Evolutionary conservation across 1,140 invertebrate genomes (phyloP).

Genomic region (Apis florea): DNA sequence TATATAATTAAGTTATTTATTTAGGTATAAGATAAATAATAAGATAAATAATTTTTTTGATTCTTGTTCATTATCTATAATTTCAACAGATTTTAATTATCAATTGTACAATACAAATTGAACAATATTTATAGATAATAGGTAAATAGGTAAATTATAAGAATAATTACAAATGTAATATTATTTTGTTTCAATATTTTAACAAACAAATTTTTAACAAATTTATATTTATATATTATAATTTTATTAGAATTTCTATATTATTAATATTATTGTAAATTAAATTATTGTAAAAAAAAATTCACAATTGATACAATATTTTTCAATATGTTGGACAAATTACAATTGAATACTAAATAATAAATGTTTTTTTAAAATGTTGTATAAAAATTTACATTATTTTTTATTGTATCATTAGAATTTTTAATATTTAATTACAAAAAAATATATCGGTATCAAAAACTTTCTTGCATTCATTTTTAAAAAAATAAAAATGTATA

Average conservation of each 20-base stretch:
- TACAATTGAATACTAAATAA: neutral
- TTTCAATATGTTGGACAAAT: neutral
- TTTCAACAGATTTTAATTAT: no score
- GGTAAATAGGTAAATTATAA: no score
- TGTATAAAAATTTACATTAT: neutral
- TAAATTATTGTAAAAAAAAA: neutral
- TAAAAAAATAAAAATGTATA: neutral
- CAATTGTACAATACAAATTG: no score
- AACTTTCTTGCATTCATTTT: neutral
- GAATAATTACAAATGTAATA: no score
- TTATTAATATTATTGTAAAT: neutral
- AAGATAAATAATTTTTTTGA: no score
- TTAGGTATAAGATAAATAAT: no score
- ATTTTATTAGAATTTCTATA: neutral
- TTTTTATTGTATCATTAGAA: neutral
- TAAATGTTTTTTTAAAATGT: neutral
- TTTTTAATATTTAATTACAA: neutral
- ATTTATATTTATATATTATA: no score
- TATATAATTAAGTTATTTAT: no score
- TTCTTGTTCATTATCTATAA: no score
- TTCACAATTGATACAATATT: neutral
- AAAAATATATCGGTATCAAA: neutral
- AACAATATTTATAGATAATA: no score
- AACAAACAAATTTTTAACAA: no score
- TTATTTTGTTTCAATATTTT: no score